Percentiles rank a stretch among this genome's conserved stretches.
Evolutionary conservation across 1,140 invertebrate genomes (phyloP).

Genomic region (Drosophila lini): DNA sequence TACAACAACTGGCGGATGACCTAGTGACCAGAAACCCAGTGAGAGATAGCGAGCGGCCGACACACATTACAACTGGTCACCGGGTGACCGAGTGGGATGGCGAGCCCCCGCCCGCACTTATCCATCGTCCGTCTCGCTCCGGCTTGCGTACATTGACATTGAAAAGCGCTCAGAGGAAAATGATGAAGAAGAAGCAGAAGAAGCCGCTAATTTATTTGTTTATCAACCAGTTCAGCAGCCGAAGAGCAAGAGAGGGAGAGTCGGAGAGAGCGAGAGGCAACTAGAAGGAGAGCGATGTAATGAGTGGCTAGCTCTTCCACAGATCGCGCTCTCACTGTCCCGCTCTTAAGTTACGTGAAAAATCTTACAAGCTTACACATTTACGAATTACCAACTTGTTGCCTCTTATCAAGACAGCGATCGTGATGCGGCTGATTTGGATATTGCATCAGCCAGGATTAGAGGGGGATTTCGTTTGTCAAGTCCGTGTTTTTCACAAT

Average conservation of each 20-base stretch:
- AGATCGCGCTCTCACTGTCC: not conserved
- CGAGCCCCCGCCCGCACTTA: constrained; percentile 3
- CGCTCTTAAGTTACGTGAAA: constrained; percentile 37
- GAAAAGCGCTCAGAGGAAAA: constrained; percentile 21
- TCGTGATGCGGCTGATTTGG: constrained; percentile 31
- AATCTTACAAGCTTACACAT: not conserved
- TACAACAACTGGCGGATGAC: constrained; percentile 12
- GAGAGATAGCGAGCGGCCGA: constrained; percentile 1
- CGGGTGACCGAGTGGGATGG: constrained; percentile 24
- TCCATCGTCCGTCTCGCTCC: not conserved
- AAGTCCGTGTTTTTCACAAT: constrained; percentile 38
- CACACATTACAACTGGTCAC: constrained; percentile 41
- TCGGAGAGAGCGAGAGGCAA: not conserved
- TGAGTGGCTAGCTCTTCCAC: constrained; percentile 6
- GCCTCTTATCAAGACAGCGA: constrained; percentile 17
- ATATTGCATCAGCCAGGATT: constrained; percentile 54
- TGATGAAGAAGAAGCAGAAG: constrained; percentile 1
- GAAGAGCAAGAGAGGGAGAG: constrained; percentile 2
- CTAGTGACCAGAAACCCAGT: constrained; percentile 19
- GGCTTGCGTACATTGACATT: constrained; percentile 36
- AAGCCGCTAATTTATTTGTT: constrained; percentile 50
- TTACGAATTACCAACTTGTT: not conserved
- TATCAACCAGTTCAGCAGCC: constrained; percentile 29
- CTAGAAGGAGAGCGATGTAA: constrained; percentile 32
- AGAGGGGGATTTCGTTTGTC: constrained; percentile 13